phyloP scores from a whole-genome alignment of 2,113 vertebrate species.

The Xenus cinereus region DNA sequence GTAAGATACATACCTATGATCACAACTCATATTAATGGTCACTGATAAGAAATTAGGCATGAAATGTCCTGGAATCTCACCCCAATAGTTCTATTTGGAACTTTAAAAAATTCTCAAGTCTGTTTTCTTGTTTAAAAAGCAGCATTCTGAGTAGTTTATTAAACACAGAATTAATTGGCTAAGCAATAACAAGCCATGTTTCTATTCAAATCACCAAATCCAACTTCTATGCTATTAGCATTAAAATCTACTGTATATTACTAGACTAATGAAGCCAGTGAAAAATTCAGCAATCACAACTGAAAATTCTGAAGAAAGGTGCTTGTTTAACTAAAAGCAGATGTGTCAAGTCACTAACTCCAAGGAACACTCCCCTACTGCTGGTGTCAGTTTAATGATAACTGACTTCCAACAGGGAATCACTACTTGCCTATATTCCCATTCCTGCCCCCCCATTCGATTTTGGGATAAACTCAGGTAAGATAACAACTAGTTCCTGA shows the following conservation, averaged over 20 bases:
- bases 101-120: background rate
- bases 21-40: background rate
- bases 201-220: background rate
- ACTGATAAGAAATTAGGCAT: background rate
- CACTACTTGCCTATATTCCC: background rate
- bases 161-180: background rate
- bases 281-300: background rate
- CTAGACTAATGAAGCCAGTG: background rate
- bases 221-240: background rate
- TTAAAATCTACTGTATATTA: background rate
- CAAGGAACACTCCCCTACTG: background rate
- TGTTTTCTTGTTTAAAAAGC: background rate
- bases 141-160: background rate
- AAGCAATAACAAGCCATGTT: background rate
- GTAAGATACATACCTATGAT: background rate
- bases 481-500: background rate
- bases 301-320: background rate
- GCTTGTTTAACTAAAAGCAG: background rate
- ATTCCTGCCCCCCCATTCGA: background rate
- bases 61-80: background rate
- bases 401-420: background rate
- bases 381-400: background rate
- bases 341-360: background rate
- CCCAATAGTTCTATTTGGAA: background rate
- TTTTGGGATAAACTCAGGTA: background rate